Evolutionary conservation across 2,888 invertebrate species (phyloP).

Genomic region (Cephus pulcher): DNA sequence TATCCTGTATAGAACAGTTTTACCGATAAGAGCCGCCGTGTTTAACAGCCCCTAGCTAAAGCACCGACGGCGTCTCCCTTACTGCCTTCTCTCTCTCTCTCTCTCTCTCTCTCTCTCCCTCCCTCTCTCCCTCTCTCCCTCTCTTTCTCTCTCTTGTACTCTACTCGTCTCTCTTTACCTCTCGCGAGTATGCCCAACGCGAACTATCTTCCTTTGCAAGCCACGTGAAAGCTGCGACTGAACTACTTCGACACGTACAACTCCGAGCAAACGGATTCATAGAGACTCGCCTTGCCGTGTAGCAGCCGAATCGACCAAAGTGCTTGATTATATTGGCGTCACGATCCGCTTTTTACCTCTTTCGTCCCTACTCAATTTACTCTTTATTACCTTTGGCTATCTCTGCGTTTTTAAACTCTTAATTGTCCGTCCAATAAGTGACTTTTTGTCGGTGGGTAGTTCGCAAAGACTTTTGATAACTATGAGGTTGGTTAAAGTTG

Average conservation of each 20-base stretch:
- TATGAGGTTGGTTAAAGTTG: neutral
- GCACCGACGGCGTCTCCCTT: conserved; percentile 41
- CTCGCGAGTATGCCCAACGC: neutral
- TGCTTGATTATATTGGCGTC: neutral
- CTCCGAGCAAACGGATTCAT: conserved; percentile 21
- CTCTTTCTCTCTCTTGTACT: neutral
- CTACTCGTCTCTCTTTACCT: neutral
- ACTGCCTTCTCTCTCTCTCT: conserved; percentile 20
- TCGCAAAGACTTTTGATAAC: neutral
- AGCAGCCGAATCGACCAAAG: neutral
- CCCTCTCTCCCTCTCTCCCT: too few relatives aligned
- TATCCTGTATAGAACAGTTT: conserved; percentile 60
- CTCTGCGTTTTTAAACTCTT: neutral
- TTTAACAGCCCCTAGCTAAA: conserved; percentile 62
- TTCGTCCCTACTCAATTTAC: neutral
- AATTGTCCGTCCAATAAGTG: neutral
- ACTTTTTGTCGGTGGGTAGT: too few relatives aligned
- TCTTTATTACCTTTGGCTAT: neutral
- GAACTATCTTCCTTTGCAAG: neutral
- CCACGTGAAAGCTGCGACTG: conserved; percentile 20
- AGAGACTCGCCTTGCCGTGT: conserved; percentile 2
- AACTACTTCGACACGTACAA: conserved; percentile 24
- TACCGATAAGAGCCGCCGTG: conserved; percentile 63
- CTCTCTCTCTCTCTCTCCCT: neutral
- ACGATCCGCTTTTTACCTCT: neutral